Evolutionary conservation across 2,888 invertebrate genomes (phyloP), one percentile per base, ranked within the genome.

Genomic region (Tillus elongatus): DNA sequence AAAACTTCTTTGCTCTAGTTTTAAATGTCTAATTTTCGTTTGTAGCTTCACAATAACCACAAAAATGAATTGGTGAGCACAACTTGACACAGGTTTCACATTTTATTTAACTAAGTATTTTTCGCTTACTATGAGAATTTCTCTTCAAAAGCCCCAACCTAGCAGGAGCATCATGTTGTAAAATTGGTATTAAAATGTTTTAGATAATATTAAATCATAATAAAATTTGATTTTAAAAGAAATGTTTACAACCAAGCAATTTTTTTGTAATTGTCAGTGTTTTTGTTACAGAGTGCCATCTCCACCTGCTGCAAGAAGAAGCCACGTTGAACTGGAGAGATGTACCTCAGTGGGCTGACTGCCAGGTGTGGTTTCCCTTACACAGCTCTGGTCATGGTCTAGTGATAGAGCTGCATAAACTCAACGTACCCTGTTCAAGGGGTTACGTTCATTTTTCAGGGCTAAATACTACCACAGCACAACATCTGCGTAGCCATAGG

Each of bases 361-460:
- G 77, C 58, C 69, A 71, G 43, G 61, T 75, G 15, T 68, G 72
- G 54, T 69, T 76, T 50, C 73, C 75, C 2, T 50, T 61, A 11
- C 56, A 58, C 35, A 50, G 54, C 24, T 49, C 54, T 33, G 52
- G 58, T 38, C 68, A 70, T 56, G 80, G 81, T 46, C 64, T 80
- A 39, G 73, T 82, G 34, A 57, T 81, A 12, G 76, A 79, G 51
- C 67, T 83, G 2, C 72, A 72, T 50, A 73, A 78, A 38, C 69
- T 82, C 36, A 82, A 82, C 68, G 77, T 82, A 28, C 80, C 81
- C 29, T 83, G 82, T 61, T 61, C 71, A 36, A 66, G 51, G 43
- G 72, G 73, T 27, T 77, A 70, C 59, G 61, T 81, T 32, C 71
- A 74, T 44, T 76, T 78, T 27, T 68, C 72, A 30, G 70, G 68